These are phyloP conservation scores for Sterna hirundo DNA, from an alignment of 2,113 vertebrate species.

Conservation along the genomic window DNA sequence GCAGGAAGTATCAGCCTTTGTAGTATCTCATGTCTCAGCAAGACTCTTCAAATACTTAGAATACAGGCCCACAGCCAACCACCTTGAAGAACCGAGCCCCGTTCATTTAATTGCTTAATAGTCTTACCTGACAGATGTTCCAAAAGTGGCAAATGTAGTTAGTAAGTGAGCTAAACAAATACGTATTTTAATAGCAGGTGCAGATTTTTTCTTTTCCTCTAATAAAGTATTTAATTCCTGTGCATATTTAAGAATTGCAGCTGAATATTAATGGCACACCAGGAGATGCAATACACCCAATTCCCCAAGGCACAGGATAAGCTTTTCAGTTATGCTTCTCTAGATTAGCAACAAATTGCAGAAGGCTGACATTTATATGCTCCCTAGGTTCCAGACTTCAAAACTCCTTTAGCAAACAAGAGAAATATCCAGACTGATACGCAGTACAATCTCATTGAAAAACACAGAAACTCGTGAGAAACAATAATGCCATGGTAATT, in stretches of 20 bases:
- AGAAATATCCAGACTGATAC: background rate
- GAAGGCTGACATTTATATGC: background rate
- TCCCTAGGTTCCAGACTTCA: background rate
- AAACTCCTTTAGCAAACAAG: background rate
- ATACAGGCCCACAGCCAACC: background rate
- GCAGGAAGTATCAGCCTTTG: background rate
- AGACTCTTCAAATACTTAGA: background rate
- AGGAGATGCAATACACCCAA: background rate
- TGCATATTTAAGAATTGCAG: background rate
- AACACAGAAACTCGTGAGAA: background rate
- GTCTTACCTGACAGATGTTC: background rate
- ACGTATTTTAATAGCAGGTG: background rate
- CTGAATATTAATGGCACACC: background rate
- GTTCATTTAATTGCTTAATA: background rate
- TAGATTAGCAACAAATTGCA: background rate
- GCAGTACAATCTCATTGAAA: background rate
- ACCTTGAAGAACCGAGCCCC: background rate
- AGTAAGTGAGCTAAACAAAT: background rate
- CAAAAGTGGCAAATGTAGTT: background rate
- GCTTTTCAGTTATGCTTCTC: background rate
- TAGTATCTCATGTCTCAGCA: background rate
- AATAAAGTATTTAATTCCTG: background rate
- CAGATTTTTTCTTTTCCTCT: background rate
- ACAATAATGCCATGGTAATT: background rate
- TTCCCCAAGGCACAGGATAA: background rate